A percentile compares a stretch with the other conserved stretches of the same genome.
phyloP scores from a whole-genome alignment of 2,888 invertebrate genomes.

The Doris montereyensis region DNA sequence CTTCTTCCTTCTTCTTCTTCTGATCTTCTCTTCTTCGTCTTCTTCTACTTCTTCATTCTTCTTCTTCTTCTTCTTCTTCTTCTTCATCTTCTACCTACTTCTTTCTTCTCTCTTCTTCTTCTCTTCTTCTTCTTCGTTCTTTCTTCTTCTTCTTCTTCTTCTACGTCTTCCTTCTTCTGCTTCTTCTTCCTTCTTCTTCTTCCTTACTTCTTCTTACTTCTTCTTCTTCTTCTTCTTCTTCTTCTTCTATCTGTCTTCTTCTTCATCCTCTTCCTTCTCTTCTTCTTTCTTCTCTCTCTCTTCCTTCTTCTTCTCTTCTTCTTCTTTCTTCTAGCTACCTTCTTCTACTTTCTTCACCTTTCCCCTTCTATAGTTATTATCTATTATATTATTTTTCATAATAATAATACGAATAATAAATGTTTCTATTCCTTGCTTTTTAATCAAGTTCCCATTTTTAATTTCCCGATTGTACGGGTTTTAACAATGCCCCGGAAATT shows the following conservation, averaged over 20 bases:
- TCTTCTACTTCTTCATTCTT: not conserved
- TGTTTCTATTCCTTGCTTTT: too few species aligned
- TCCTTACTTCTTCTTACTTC: slow-evolving; percentile 71
- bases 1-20: not conserved
- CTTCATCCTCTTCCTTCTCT: slow-evolving; percentile 20
- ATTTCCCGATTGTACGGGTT: too few species aligned
- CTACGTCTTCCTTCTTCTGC: slow-evolving; percentile 1
- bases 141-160: not conserved
- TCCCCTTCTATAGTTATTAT: too few species aligned
- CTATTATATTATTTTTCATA: too few species aligned
- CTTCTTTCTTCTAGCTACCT: not conserved
- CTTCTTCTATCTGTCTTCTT: slow-evolving; percentile 45
- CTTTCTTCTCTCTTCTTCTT: not conserved
- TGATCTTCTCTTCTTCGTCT: not conserved
- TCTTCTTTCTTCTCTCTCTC: slow-evolving; percentile 1
- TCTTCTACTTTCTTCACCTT: not conserved
- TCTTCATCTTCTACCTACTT: not conserved
- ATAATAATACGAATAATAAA: too few species aligned
- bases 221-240: slow-evolving; percentile 53
- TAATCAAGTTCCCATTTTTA: too few species aligned
- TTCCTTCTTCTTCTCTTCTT: too few species aligned
- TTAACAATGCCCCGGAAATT: too few species aligned
- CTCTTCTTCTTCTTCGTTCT: slow-evolving; percentile 3
- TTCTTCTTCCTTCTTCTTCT: slow-evolving; percentile 43
- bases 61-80: not conserved